Conservation (phyloP, 2,797 vertebrate species). For the Bovichtus diacanthus region DNA sequence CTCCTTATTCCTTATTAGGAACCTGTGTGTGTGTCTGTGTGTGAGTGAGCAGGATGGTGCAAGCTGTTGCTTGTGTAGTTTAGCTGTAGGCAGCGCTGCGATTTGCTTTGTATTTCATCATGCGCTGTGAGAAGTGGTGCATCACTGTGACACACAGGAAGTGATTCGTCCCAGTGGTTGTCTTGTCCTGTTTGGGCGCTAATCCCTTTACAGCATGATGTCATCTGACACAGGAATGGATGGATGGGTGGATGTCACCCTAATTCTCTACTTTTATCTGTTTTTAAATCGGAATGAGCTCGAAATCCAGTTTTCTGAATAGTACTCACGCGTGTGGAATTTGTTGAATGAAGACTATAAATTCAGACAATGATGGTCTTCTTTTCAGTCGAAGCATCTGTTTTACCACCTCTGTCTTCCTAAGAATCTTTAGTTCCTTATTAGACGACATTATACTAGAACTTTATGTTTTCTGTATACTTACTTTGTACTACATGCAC, state of each 20-base stretch:
- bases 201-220: slow-evolving; percentile 81
- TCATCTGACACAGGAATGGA: slow-evolving; percentile 56
- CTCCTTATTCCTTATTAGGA: slow-evolving; percentile 73
- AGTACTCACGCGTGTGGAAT: not conserved
- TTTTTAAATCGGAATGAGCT: no score
- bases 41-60: slow-evolving; percentile 36
- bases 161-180: slow-evolving; percentile 64
- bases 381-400: not conserved
- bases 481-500: not conserved
- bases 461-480: not conserved
- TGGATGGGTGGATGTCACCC: not conserved
- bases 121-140: slow-evolving; percentile 63
- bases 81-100: slow-evolving; percentile 19
- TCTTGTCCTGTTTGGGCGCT: slow-evolving; percentile 59
- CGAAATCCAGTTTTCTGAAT: no score
- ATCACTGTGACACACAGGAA: slow-evolving; percentile 76
- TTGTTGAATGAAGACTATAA: slow-evolving; percentile 2
- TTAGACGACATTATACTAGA: not conserved
- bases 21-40: slow-evolving; percentile 43
- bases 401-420: not conserved
- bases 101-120: slow-evolving; percentile 63
- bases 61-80: slow-evolving; percentile 49
- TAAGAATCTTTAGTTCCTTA: not conserved
- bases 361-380: not conserved
- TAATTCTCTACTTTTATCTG: no score